Base-by-base conservation (phyloP, 2,888 invertebrate genomes). In the Automeris io region DNA sequence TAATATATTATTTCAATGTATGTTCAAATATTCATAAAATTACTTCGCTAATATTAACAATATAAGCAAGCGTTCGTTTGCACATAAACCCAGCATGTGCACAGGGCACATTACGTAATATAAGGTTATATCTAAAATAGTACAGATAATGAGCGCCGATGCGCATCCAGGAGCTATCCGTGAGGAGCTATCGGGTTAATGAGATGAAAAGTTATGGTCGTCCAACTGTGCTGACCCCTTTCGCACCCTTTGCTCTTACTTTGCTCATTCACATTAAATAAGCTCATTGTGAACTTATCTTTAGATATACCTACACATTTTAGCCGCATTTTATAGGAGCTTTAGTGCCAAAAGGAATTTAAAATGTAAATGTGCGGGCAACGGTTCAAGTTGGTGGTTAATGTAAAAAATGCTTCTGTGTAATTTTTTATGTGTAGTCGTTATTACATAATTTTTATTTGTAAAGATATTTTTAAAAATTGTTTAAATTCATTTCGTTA, bases 191-290 rank as follows among this genome's bases (percentile, higher is more conserved):
- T 62, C 57, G 54, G 60, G 61, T 58, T 80, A 85, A 83, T 83
- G 79, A 82, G 74, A 71, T 74, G 83, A 78, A 72, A 77, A 79
- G 77, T 75, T 59, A 77, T 79, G 76, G 65, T 69, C 81, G 71
- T 67, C 74, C 64, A 58, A 62, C 77, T 80, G 81, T 74, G 69
- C 46, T 69, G 78, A 75, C 80, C 82, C 64, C 76, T 77, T 82
- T 81, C 62, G 71, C 75, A 68, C 70, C 72, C 73, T 53, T 72
- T 34, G 41, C 41, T 38, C 41, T 57, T 56, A 57, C 69, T 69
- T 68, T 74, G 72, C 62, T 65, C 67, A 60, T 45, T 59, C 62
- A 64, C 60, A 70, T 67, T 74, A 67, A 69, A 71, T 73, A 76
- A 66, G 54, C 34, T 39, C 35, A 38, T 40, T 41, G 29, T 29